Base-by-base conservation (phyloP, 2,888 invertebrate species). In the Drosophila merina region DNA sequence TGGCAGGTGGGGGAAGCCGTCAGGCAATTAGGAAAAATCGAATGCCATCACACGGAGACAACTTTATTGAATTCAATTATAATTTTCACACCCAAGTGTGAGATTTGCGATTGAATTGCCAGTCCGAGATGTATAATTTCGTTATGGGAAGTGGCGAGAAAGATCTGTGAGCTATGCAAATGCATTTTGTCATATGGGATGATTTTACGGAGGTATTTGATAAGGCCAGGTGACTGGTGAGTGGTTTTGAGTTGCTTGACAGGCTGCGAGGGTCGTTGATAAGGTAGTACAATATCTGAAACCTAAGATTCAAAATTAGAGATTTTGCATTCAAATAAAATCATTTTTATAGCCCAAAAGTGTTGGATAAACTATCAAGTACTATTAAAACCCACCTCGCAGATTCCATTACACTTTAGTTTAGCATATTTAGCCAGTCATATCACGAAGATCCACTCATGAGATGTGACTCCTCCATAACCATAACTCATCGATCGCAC, bases 1-100 rank as follows among this genome's bases (percentile, higher is more conserved):
- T 10, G 59, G 33, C 2, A 28, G 33, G 28, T 7, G 2, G 40
- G 14, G 57, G 6, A 14, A 26, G 52, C 57, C 20, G 51, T 50
- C 36, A 30, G 31, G 54, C 51, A 57, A 67, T 55, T 38, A 57
- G 63, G 52, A 44, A 44, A 71, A 72, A 66, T 52, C 45, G 47
- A 67, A 59, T 73, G 54, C 60, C 64, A 72, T 72, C 66, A 57
- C 66, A 40, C 26, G 59, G 30, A 49, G 72, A 85, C 85, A 87
- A 72, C 63, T 84, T 84, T 86, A 88, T 80, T 83, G 88, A 78
- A 80, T 76, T 80, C 86, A 71, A 88, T 88, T 83, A 83, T 69
- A 73, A 80, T 84, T 84, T 88, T 84, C 84, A 84, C 84, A 88
- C 84, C 80, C 64, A 63, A 45, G 48, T 36, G 38, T 67, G 68